phyloP scores from a whole-genome alignment of 2,113 vertebrate species.

The Hydrochoerus hydrochaeris region DNA sequence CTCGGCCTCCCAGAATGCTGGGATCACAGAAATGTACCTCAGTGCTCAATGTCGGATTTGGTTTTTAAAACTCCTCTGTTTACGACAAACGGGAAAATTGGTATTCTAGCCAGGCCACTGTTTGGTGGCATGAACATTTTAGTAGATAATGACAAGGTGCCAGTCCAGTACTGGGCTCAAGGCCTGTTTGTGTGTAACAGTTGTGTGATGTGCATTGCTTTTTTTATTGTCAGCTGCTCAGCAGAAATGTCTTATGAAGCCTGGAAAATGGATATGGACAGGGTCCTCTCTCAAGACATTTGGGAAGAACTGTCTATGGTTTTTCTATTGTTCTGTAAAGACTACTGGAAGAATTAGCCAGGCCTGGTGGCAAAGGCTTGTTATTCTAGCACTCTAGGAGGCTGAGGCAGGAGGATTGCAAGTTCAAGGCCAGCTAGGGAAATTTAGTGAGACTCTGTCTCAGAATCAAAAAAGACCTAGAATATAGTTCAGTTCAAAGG shows the following conservation, averaged over 20 bases:
- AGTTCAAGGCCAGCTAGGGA: neutral
- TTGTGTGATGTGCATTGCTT: accelerated
- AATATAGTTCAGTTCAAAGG: neutral
- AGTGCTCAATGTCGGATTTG: neutral
- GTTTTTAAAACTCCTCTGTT: neutral
- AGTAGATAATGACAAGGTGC: accelerated
- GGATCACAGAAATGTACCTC: neutral
- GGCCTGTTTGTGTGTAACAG: accelerated
- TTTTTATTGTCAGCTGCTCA: accelerated
- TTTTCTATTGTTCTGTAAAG: neutral
- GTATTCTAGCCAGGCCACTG: neutral
- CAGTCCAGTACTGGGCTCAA: accelerated
- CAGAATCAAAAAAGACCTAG: neutral
- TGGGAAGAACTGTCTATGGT: neutral
- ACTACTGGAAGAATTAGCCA: neutral
- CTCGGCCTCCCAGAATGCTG: neutral
- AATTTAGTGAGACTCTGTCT: neutral
- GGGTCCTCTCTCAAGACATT: neutral
- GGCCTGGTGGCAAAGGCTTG: neutral
- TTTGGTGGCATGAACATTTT: neutral
- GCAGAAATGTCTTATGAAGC: accelerated
- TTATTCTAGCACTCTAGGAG: neutral
- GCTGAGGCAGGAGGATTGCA: neutral
- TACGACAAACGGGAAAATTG: no score
- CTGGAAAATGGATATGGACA: neutral